Conservation (phyloP, 2,888 invertebrate genomes). For the Drosophila sordidula region DNA sequence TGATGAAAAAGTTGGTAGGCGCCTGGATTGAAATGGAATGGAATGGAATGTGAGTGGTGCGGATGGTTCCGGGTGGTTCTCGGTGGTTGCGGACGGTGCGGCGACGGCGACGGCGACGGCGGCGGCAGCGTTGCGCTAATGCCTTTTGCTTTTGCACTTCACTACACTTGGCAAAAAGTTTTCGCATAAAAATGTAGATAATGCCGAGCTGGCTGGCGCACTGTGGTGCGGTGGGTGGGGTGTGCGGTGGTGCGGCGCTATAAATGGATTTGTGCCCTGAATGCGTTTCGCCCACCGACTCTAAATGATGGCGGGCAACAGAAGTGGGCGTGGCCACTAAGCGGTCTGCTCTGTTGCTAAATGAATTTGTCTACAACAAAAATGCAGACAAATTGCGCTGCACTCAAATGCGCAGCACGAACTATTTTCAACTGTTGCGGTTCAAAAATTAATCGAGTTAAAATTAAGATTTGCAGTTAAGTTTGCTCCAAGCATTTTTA, state of each 20-base stretch:
- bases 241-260: neutral
- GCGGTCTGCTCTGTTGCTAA: slow-evolving; percentile 30
- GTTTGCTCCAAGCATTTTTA: neutral
- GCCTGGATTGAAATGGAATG: neutral
- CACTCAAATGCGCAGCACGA: slow-evolving; percentile 15
- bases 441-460: slow-evolving; percentile 15
- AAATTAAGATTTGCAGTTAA: slow-evolving; percentile 14
- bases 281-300: slow-evolving; percentile 32
- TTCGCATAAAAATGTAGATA: slow-evolving; percentile 78
- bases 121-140: slow-evolving; percentile 28
- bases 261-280: slow-evolving; percentile 40
- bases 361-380: slow-evolving; percentile 37
- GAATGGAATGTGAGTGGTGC: slow-evolving; percentile 7
- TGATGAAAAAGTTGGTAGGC: slow-evolving; percentile 46
- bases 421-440: slow-evolving; percentile 22
- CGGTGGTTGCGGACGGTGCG: slow-evolving; percentile 1
- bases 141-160: slow-evolving; percentile 75
- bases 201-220: slow-evolving; percentile 38
- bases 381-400: slow-evolving; percentile 13
- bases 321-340: slow-evolving; percentile 60
- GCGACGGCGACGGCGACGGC: neutral
- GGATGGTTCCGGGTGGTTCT: neutral
- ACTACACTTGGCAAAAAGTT: slow-evolving; percentile 70
- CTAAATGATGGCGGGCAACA: slow-evolving; percentile 23
- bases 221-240: neutral